Conservation (phyloP, 2,797 vertebrate genomes). For the Phoebastria nigripes region DNA sequence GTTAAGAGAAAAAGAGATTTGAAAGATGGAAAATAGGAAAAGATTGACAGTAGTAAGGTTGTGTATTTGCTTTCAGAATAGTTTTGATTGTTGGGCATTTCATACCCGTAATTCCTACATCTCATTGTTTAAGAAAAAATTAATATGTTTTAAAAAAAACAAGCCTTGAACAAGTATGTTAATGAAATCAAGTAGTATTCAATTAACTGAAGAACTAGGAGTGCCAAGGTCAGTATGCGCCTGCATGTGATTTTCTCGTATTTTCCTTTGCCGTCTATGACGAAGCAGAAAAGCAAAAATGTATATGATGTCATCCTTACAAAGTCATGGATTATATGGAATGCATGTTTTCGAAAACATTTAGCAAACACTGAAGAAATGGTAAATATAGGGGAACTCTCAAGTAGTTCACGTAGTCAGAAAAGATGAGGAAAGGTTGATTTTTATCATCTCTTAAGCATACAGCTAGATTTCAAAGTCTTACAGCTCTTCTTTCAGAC, state of each 20-base stretch:
- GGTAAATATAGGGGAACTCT: background rate
- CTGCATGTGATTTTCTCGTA: background rate
- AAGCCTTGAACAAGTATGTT: background rate
- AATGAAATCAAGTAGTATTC: background rate
- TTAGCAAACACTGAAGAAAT: background rate
- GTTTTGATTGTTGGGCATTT: background rate
- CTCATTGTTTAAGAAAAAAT: background rate
- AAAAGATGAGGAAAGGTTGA: background rate
- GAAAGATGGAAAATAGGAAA: background rate
- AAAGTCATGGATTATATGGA: background rate
- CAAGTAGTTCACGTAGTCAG: background rate
- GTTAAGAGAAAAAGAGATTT: background rate
- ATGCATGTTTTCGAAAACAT: background rate
- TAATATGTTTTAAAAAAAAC: rapidly evolving
- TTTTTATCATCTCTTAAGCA: background rate
- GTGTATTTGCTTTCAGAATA: background rate
- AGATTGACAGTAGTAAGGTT: background rate
- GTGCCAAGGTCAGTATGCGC: background rate
- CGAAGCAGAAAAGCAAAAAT: background rate
- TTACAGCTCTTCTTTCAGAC: background rate
- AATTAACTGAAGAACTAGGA: background rate
- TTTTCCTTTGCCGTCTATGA: background rate
- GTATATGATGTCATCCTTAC: background rate
- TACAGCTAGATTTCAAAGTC: background rate
- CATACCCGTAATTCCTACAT: background rate